A percentile compares a stretch with the other conserved stretches of the same genome.
These are phyloP conservation scores for Fissipunctia ypsillon DNA, from an alignment of 2,888 invertebrate genomes.

Conservation along the genomic window DNA sequence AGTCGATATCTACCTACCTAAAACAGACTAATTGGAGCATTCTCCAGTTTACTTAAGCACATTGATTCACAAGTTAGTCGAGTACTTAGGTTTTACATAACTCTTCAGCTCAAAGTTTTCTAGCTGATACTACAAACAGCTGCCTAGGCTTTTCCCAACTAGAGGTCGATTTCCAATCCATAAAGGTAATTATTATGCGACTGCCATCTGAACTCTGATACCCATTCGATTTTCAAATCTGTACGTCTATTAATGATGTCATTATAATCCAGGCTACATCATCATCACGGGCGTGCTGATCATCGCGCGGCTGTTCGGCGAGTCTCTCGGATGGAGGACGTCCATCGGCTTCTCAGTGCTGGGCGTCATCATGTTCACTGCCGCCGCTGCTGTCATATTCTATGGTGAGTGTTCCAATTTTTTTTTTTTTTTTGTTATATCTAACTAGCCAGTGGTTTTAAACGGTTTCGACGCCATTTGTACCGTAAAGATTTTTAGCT, in stretches of 20 bases:
- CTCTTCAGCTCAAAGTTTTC: not conserved
- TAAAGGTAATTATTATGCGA: not conserved
- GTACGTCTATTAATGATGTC: not conserved
- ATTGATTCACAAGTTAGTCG: not conserved
- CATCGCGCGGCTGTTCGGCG: constrained; percentile 91
- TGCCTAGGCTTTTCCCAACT: not conserved
- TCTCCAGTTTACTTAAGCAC: too few species aligned
- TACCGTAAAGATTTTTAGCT: not conserved
- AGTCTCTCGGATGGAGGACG: constrained; percentile 92
- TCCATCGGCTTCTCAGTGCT: constrained; percentile 91
- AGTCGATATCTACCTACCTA: not conserved
- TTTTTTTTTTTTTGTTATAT: not conserved
- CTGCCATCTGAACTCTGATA: not conserved
- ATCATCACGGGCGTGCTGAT: constrained; percentile 92
- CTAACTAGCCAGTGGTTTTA: not conserved
- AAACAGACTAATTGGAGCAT: not conserved
- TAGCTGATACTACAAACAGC: not conserved
- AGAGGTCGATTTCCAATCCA: not conserved
- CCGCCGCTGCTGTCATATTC: constrained; percentile 92
- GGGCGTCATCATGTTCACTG: constrained; percentile 91
- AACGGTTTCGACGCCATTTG: not conserved
- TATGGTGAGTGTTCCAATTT: constrained; percentile 80
- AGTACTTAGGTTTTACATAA: too few species aligned
- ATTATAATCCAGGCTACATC: constrained; percentile 88
- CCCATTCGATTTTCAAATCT: not conserved